Conservation (phyloP, 2,888 invertebrate genomes). For the Andrena flavipes region DNA sequence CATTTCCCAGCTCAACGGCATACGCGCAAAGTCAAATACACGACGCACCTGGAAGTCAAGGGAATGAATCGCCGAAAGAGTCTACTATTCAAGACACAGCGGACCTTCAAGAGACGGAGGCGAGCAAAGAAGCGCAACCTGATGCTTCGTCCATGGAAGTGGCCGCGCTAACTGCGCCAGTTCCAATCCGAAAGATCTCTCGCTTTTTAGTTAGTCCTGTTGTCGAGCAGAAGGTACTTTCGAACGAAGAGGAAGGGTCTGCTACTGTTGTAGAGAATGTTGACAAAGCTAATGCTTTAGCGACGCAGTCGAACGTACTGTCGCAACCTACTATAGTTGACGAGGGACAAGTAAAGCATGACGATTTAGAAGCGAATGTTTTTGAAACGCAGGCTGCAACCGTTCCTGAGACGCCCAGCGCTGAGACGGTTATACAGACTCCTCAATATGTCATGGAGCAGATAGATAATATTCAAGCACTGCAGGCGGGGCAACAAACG, state of each 20-base stretch:
- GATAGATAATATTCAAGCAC: slow-evolving; percentile 52
- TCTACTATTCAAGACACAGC: slow-evolving; percentile 48
- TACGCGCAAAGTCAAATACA: slow-evolving; percentile 53
- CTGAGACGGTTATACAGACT: slow-evolving; percentile 42
- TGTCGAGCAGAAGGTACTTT: slow-evolving; percentile 85
- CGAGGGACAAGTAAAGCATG: slow-evolving; percentile 51
- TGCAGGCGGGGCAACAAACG: slow-evolving; percentile 54
- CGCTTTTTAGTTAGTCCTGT: slow-evolving; percentile 94
- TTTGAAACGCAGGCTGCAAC: slow-evolving; percentile 44
- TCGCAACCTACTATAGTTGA: slow-evolving; percentile 30
- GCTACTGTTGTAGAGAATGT: slow-evolving; percentile 22
- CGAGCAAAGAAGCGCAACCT: slow-evolving; percentile 50
- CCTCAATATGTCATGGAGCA: slow-evolving; percentile 57
- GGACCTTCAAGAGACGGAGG: slow-evolving; percentile 63
- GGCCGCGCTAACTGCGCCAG: slow-evolving; percentile 78
- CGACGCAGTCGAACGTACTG: slow-evolving; percentile 31
- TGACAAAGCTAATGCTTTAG: slow-evolving; percentile 32
- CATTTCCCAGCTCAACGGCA: slow-evolving; percentile 40
- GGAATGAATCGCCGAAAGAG: slow-evolving; percentile 48
- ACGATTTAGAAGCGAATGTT: slow-evolving; percentile 50
- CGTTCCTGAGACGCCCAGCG: slow-evolving; percentile 39
- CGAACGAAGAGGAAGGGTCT: slow-evolving; percentile 56
- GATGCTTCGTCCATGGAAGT: slow-evolving; percentile 59
- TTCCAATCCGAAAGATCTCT: slow-evolving; percentile 90
- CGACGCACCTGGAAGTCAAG: slow-evolving; percentile 60